These are phyloP conservation scores for Urocyon cinereoargenteus DNA, from an alignment of 2,797 vertebrate species.

Conservation along the genomic window DNA sequence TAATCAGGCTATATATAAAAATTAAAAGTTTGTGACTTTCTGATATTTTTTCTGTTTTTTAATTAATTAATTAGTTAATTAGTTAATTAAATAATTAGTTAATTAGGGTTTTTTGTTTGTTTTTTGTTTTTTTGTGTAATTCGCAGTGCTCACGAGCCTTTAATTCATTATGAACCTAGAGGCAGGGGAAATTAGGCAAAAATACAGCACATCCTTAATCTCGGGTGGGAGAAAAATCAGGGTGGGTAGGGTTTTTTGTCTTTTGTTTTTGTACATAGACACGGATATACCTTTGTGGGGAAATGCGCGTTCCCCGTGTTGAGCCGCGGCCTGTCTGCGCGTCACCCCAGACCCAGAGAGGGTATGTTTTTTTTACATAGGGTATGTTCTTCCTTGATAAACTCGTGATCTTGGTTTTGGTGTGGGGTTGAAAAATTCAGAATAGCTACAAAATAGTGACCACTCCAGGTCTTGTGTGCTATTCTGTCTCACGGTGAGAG, in stretches of 20 bases:
- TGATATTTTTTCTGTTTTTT: neutral
- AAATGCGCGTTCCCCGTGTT: constrained; percentile 57
- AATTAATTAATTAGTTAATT: too few species aligned
- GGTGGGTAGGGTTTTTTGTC: neutral
- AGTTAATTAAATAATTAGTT: too few species aligned
- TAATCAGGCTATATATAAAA: neutral
- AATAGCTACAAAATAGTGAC: neutral
- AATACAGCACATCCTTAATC: constrained; percentile 82
- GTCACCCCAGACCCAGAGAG: neutral
- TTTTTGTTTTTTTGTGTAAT: neutral
- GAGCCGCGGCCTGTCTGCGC: neutral
- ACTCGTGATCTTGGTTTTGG: neutral
- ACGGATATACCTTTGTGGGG: constrained; percentile 73
- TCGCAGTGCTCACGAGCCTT: constrained; percentile 84
- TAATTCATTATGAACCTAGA: constrained; percentile 85
- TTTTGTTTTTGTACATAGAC: constrained; percentile 78
- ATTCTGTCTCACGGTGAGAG: neutral
- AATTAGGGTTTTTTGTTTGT: neutral
- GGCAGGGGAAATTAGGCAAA: constrained; percentile 73
- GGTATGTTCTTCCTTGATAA: neutral
- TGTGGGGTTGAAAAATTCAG: neutral
- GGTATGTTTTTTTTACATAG: neutral
- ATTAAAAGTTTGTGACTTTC: neutral
- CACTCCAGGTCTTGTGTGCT: neutral
- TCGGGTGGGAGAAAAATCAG: constrained; percentile 59